These are phyloP conservation scores for Diplosoma virens DNA, from an alignment of 23 tunicate genomes.

Conservation along the genomic window DNA sequence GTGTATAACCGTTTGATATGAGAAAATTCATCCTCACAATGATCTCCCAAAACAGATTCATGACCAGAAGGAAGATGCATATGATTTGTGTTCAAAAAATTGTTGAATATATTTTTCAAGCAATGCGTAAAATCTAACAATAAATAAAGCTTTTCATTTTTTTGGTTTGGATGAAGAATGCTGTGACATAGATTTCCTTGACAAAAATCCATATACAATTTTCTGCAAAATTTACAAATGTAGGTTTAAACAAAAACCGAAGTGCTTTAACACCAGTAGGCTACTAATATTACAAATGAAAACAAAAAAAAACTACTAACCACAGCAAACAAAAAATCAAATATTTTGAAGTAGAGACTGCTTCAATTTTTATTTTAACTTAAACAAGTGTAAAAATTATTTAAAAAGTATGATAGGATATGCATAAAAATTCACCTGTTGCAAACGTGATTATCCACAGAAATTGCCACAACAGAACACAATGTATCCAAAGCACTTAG, in stretches of 20 bases:
- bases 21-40: not conserved
- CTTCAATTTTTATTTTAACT: no score
- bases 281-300: no score
- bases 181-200: no score
- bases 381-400: no score
- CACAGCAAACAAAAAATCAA: no score
- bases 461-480: conserved; percentile 2
- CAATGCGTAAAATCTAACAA: conserved; percentile 18
- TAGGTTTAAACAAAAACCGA: no score
- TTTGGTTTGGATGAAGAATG: conserved; percentile 12
- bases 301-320: no score
- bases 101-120: conserved; percentile 18
- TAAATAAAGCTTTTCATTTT: not conserved
- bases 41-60: not conserved
- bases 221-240: no score
- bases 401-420: no score
- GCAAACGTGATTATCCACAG: conserved; percentile 12
- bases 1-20: conserved; percentile 3
- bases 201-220: no score
- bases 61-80: not conserved
- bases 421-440: conserved; percentile 5
- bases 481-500: not conserved
- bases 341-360: no score
- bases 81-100: not conserved
- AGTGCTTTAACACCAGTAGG: no score